Evolutionary conservation across 2,888 invertebrate genomes (phyloP).

Genomic region (Itoplectis maculator): DNA sequence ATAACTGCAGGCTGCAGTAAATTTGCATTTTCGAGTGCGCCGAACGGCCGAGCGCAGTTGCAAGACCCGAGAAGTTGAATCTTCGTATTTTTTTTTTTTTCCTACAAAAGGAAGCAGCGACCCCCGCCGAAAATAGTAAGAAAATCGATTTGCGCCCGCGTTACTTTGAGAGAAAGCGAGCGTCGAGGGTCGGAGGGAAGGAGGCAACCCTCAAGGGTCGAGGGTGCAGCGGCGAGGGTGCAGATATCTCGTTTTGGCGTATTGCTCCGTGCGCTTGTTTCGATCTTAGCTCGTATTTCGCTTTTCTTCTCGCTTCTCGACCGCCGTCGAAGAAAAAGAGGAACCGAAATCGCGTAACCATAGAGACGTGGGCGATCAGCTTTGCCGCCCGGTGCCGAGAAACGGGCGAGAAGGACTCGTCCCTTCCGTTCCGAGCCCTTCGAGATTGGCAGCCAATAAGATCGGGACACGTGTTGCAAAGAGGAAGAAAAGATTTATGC

Average conservation of each 20-base stretch:
- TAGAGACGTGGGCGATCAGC: constrained; percentile 54
- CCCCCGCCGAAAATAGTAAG: background rate
- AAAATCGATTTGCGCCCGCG: constrained; percentile 22
- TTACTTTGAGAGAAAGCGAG: background rate
- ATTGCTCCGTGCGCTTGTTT: background rate
- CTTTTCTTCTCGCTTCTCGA: constrained; percentile 17
- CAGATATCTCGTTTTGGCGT: constrained; percentile 15
- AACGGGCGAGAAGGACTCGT: background rate
- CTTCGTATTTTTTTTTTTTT: too few relatives aligned
- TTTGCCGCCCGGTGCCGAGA: background rate
- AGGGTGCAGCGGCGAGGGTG: constrained; percentile 5
- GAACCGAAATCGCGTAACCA: constrained; percentile 62
- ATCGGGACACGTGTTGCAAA: background rate
- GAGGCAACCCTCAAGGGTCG: background rate
- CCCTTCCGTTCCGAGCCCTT: background rate
- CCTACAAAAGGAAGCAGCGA: background rate
- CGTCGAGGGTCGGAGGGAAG: too few relatives aligned
- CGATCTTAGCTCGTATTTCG: constrained; percentile 14
- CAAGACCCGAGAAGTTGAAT: too few relatives aligned
- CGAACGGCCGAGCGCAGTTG: background rate
- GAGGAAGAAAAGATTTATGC: constrained; percentile 11
- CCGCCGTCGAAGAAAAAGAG: constrained; percentile 32
- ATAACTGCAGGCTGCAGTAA: constrained; percentile 28
- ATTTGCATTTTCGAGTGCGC: constrained; percentile 52
- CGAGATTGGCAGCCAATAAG: constrained; percentile 19